Base-by-base conservation (phyloP, 1,140 invertebrate genomes). In the Aphidius gifuensis region DNA sequence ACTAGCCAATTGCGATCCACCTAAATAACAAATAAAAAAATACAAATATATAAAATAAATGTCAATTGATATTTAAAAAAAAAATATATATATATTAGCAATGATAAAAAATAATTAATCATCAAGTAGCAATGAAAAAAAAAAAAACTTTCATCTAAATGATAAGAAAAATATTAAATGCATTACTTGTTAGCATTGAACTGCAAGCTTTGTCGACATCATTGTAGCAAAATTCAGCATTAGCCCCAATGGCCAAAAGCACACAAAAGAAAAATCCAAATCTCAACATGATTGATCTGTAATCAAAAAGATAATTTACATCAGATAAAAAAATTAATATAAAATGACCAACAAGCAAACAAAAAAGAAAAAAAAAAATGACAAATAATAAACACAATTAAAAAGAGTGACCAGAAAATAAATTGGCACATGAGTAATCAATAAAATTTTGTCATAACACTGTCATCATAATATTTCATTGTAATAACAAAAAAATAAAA, bases 221-320 rank as follows among this genome's bases (percentile, higher is more conserved):
- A 16, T 80, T 81, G 70, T 86, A 90, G 72, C 89, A 91, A 48
- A 74, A 80, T 45, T 89, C 84, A 5, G 82, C 81, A 9, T 77
- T 74, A 16, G 81, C 80, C 46, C 23, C 44, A 5, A 60, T 58
- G 40, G 77, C 76, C 32, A 84, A 74, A 53, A 85, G 62, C 38
- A 86, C 62, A 46, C 79, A 77, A 44, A 85, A 74, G 46, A 80
- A 58, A 9, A 48, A 56, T 54, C 49, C 69, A 78, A 85, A 85
- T 86, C 87, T 88, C 58, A 77, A 82, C 51, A 60, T 59, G 47
- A 49, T 66, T 43, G 9, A 32, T 32, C 58, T 59, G 23, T 39
- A 39, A 47, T 23, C 44, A 16, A 11, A 56, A 57, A 57, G 44
- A 62, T 50, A 51, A 57, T 56, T 21, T 32, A 11, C 6, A 21